Conservation (phyloP, 2,888 invertebrate genomes). For the Tubiluchus corallicola region DNA sequence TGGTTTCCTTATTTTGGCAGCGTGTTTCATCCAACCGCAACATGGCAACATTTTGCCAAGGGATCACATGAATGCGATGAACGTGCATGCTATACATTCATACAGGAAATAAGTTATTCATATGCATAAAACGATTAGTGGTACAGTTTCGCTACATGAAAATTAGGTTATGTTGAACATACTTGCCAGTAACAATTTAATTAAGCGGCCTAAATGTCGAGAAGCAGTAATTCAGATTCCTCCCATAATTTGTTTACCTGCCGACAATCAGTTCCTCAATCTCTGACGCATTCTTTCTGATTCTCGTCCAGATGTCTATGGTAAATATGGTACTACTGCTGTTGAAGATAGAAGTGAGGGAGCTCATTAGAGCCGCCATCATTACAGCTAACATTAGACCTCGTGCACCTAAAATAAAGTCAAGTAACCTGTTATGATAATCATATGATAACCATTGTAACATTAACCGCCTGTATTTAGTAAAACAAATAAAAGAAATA, state of each 20-base stretch:
- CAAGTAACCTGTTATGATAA: constrained; percentile 16
- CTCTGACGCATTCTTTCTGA: constrained; percentile 26
- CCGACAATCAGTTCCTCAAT: constrained; percentile 33
- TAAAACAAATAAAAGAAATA: neutral
- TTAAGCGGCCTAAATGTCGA: too few relatives aligned
- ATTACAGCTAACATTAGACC: constrained; percentile 36
- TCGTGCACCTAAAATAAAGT: constrained; percentile 26
- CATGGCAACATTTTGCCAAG: too few relatives aligned
- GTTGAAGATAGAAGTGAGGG: constrained; percentile 35
- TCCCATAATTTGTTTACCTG: constrained; percentile 21
- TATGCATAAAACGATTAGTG: too few relatives aligned
- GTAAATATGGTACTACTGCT: constrained; percentile 34
- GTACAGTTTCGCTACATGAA: too few relatives aligned
- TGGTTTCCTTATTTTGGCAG: too few relatives aligned
- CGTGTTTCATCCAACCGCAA: too few relatives aligned
- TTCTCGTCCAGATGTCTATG: constrained; percentile 32
- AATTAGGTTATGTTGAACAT: too few relatives aligned
- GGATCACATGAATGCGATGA: too few relatives aligned
- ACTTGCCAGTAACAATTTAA: too few relatives aligned
- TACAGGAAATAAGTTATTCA: too few relatives aligned
- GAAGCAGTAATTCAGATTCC: too few relatives aligned
- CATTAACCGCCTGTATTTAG: neutral
- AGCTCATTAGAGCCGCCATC: constrained; percentile 35
- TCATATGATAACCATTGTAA: neutral
- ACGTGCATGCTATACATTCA: too few relatives aligned